Evolutionary conservation across 1,140 invertebrate genomes (phyloP).

Genomic region (Portunus trituberculatus): DNA sequence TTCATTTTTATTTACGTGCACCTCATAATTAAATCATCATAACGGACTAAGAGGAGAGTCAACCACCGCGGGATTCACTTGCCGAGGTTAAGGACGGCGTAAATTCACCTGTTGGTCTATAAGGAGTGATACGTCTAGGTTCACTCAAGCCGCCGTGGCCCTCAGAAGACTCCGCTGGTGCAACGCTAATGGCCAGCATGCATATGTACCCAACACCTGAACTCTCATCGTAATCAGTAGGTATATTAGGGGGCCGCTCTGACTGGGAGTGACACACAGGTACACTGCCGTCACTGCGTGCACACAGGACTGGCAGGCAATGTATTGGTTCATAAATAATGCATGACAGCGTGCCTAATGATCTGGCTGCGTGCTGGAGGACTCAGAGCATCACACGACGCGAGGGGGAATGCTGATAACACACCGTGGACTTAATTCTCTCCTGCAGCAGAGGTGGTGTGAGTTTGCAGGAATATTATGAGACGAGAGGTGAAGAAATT

Average conservation of each 20-base stretch:
- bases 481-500: too few species aligned
- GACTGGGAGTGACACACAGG: neutral
- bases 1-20: neutral
- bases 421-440: neutral
- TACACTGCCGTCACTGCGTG: neutral
- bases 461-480: too few species aligned
- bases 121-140: neutral
- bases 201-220: neutral
- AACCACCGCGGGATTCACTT: neutral
- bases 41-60: neutral
- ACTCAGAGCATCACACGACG: neutral
- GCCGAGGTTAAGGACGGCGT: neutral
- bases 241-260: neutral
- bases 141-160: neutral
- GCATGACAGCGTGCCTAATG: neutral
- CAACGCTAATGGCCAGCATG: neutral
- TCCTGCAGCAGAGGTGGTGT: too few species aligned
- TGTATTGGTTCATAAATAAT: neutral
- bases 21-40: neutral
- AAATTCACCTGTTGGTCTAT: neutral
- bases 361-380: neutral
- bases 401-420: neutral
- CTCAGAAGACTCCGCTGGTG: neutral
- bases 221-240: neutral
- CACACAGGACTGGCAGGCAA: neutral